These are phyloP conservation scores for Caerostris darwini DNA, from an alignment of 1,140 invertebrate species.

Conservation along the genomic window DNA sequence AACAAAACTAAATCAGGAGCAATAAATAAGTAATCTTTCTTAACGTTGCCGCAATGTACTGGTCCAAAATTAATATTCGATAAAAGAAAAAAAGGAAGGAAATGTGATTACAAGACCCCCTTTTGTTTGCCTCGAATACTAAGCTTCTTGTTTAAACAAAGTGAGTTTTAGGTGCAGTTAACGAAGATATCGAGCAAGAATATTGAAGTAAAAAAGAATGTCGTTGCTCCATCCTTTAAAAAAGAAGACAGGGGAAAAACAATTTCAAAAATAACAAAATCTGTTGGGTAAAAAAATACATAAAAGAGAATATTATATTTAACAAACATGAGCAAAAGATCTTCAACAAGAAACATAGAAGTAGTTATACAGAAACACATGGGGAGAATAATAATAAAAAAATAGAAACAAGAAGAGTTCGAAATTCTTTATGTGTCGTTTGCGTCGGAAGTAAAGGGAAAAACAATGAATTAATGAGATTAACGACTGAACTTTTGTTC, in stretches of 20 bases:
- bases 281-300: too few relatives aligned
- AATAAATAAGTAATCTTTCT: not conserved
- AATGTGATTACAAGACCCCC: not conserved
- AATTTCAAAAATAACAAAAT: too few relatives aligned
- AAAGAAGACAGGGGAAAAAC: too few relatives aligned
- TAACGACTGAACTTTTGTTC: conserved; percentile 47
- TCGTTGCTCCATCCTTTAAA: too few relatives aligned
- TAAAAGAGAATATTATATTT: not conserved
- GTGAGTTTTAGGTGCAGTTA: not conserved
- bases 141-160: not conserved
- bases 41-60: not conserved
- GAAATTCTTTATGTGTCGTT: not conserved
- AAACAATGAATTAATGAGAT: conserved; percentile 51
- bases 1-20: not conserved
- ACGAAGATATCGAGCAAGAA: not conserved
- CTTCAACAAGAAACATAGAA: not conserved
- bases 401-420: too few relatives aligned
- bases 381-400: not conserved
- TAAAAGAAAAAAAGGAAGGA: not conserved
- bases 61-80: not conserved
- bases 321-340: not conserved
- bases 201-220: too few relatives aligned
- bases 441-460: not conserved
- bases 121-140: not conserved
- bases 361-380: not conserved